A percentile compares a stretch with the other conserved stretches of the same genome.
phyloP scores from a whole-genome alignment of 2,797 vertebrate genomes.

The Catamblyrhynchus diadema region DNA sequence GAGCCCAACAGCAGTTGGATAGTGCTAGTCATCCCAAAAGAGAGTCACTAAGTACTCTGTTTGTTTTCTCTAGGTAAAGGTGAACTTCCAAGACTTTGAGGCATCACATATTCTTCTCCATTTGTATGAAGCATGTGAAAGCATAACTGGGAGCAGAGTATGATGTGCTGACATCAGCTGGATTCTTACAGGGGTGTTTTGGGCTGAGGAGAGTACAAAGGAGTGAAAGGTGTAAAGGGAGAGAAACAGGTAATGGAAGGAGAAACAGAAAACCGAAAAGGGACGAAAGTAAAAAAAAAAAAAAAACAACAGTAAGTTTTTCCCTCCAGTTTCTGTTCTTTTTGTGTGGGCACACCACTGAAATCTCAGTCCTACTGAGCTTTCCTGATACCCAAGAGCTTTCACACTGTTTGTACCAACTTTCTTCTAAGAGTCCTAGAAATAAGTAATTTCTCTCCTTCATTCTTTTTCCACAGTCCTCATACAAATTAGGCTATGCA shows the following conservation, averaged over 20 bases:
- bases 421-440: background rate
- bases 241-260: background rate
- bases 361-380: background rate
- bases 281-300: fast-evolving
- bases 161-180: background rate
- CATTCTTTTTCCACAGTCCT: background rate
- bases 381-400: background rate
- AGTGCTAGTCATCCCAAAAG: background rate
- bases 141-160: background rate
- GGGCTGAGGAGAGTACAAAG: background rate
- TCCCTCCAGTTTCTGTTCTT: background rate
- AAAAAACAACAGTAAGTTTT: background rate
- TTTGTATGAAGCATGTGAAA: background rate
- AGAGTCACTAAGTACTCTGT: background rate
- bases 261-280: background rate
- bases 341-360: background rate
- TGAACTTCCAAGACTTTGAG: background rate
- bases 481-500: background rate
- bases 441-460: background rate
- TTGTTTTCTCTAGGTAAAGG: background rate
- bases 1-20: background rate
- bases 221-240: background rate
- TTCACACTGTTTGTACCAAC: background rate
- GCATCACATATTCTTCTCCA: background rate
- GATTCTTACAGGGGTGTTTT: background rate